Percentiles rank a stretch among this genome's conserved stretches.
These are phyloP conservation scores for Romanogobio albipinnatus DNA, from an alignment of 2,113 vertebrate species.

Conservation along the genomic window DNA sequence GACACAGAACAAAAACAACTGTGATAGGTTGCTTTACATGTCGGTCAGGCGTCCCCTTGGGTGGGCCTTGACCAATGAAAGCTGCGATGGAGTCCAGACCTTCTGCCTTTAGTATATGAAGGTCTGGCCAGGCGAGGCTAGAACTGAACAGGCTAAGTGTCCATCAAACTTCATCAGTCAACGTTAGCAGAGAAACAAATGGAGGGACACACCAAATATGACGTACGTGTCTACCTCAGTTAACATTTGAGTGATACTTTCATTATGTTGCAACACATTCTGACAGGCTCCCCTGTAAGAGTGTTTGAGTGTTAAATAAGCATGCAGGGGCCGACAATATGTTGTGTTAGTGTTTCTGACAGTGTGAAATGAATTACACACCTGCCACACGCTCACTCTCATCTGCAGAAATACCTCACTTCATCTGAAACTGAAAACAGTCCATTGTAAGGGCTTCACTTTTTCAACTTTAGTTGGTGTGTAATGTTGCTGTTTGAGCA, in stretches of 20 bases:
- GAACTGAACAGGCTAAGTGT: slow-evolving; percentile 3
- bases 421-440: background rate
- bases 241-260: background rate
- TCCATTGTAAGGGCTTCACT: background rate
- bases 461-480: too few relatives aligned
- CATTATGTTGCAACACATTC: slow-evolving; percentile 25
- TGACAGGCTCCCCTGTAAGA: background rate
- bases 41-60: too few relatives aligned
- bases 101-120: too few relatives aligned
- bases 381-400: background rate
- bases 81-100: too few relatives aligned
- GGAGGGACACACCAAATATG: background rate
- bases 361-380: slow-evolving; percentile 22
- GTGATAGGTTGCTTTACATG: too few relatives aligned
- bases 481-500: too few relatives aligned
- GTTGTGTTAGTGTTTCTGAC: background rate
- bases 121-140: too few relatives aligned
- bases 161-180: slow-evolving; percentile 12
- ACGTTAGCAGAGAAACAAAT: background rate
- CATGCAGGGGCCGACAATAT: background rate
- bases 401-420: background rate
- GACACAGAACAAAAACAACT: too few relatives aligned
- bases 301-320: slow-evolving; percentile 25
- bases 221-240: background rate
- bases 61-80: too few relatives aligned